Evolutionary conservation across 2,113 vertebrate genomes (phyloP), one percentile per base, ranked within the genome.

Genomic region (Piprites chloris): DNA sequence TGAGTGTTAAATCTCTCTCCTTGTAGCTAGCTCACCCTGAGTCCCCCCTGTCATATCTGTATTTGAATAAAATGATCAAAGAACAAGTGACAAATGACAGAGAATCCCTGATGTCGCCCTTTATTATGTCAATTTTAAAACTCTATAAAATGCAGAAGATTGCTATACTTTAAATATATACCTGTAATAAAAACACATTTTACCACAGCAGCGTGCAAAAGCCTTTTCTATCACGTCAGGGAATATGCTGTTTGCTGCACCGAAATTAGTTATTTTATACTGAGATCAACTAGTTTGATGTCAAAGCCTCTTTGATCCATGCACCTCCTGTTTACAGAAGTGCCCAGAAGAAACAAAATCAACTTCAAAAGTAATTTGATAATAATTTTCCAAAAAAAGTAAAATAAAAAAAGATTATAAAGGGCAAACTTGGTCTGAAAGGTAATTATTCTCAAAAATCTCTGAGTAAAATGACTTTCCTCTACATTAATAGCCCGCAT

Each of bases 291-390:
- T 65, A 90, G 21, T 85, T 22, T 59, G 58, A 90, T 32, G 37
- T 87, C 47, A 92, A 84, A 84, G 6, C 5, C 21, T 39, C 23
- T 94, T 88, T 81, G 39, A 74, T 81, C 32, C 52, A 61, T 66
- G 12, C 27, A 93, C 33, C 8, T 59, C 4, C 14, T 90, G 37
- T 71, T 73, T 89, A 74, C 46, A 74, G 62, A 93, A 95, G 22
- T 75, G 18, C 19, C 33, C 79, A 92, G 58, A 88, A 90, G 46
- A 84, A 91, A 67, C 6, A 76, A 96, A 95, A 91, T 27, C 41
- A 78, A 7, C 67, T 66, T 75, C 42, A 95, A 55, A 94, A 93
- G 24, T 46, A 86, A 85, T 93, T 96, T 94, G 47, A 76, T 47
- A 81, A 30, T 69, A 85, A 67, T 87, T 87, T 91, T 67, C 6